Evolutionary conservation across 2,113 vertebrate species (phyloP), one percentile per base, ranked within the genome.

Genomic region (Epinephelus lanceolatus): DNA sequence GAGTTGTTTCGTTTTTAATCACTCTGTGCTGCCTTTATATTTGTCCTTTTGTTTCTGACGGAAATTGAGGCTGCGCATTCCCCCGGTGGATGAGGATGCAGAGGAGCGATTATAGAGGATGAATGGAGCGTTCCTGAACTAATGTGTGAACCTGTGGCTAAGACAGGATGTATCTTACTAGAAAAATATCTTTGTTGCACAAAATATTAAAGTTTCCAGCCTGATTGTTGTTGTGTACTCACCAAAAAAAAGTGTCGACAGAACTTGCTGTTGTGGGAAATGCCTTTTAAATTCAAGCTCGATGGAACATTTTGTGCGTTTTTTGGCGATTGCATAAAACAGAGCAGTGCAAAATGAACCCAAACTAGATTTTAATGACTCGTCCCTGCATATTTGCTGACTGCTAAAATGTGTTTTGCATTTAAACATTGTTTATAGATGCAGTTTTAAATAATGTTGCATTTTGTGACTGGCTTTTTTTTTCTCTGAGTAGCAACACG

Each of bases 241-340:
- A 17, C 1, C 6, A 9, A 45, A 14, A 55, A 66, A 78, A 80
- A 81, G 72, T 72, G 47, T 69, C 2, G 6, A 3, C 19, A 67
- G 71, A 90, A 93, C 90, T 91, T 94, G 90, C 92, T 93, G 91
- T 86, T 74, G 42, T 19, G 42, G 40, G 25, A 81, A 86, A 81
- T 57, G 40, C 6, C 7, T 21, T 15, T 52, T 27, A 33, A 21
- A 77, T 51, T 23, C 7, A 21, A 2, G 37, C 17, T 73, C 27
- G 13, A 1, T 21, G 33, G 65, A 81, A 67, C 73, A 77, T 71
- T 14, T 71, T 51, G 83, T 57, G 71, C 73, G 17, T 76, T 71
- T 79, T 79, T 37, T 65, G 33, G 13, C 21, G 57, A 55, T 19
- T 74, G 51, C 5, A 27, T 11, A 65, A 19, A 69, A 12, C 13